A percentile compares a stretch with the other conserved stretches of the same genome.
phyloP scores from a whole-genome alignment of 2,113 vertebrate genomes.

The Cololabis saira region DNA sequence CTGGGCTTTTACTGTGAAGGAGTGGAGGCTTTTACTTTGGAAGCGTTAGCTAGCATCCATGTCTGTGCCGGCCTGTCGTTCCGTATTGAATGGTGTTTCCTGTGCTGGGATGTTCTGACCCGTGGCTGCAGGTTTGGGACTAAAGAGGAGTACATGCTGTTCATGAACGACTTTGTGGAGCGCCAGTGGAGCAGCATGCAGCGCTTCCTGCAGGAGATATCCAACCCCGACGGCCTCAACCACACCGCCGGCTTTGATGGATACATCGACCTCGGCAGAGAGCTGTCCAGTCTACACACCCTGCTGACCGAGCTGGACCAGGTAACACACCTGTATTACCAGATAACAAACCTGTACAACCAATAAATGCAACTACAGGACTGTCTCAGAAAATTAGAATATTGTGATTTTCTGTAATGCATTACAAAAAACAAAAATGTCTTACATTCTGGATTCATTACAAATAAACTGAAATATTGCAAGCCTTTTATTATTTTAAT shows the following conservation, averaged over 20 bases:
- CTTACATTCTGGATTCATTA: too few relatives aligned
- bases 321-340: constrained; percentile 73
- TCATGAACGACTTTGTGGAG: constrained; percentile 98
- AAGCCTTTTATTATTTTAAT: too few relatives aligned
- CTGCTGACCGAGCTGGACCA: constrained; percentile 95
- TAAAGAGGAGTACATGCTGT: constrained; percentile 99
- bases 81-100: not conserved
- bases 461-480: too few relatives aligned
- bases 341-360: too few relatives aligned
- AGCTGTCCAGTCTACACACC: constrained; percentile 91
- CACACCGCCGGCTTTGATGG: constrained; percentile 96
- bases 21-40: not conserved
- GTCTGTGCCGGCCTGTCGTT: not conserved
- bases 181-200: constrained; percentile 98
- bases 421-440: too few relatives aligned
- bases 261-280: constrained; percentile 95
- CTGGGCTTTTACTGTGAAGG: constrained; percentile 3
- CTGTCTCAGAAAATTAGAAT: too few relatives aligned
- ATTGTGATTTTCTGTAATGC: too few relatives aligned
- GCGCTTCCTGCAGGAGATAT: constrained; percentile 96
- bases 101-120: not conserved
- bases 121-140: constrained; percentile 88
- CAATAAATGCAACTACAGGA: too few relatives aligned
- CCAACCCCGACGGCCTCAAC: constrained; percentile 93
- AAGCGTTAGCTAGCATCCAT: too few relatives aligned